A percentile compares a stretch with the other conserved stretches of the same genome.
phyloP scores from a whole-genome alignment of 2,113 vertebrate species.

The Myiozetetes cayanensis region DNA sequence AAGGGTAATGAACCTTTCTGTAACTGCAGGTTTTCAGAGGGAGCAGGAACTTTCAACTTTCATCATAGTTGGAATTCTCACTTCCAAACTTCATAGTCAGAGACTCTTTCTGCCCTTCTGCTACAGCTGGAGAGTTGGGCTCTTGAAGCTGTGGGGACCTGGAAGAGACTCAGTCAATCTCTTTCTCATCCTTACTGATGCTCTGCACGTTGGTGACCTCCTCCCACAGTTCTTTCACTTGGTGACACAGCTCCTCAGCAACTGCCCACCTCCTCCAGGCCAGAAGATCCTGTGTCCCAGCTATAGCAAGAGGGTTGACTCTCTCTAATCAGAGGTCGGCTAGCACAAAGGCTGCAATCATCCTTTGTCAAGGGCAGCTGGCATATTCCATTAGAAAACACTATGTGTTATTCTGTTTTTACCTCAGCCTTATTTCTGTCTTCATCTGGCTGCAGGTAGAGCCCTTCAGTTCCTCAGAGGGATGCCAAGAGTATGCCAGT shows the following conservation, averaged over 20 bases:
- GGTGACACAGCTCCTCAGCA: background rate
- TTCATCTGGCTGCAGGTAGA: background rate
- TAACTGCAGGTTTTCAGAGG: background rate
- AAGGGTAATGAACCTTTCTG: background rate
- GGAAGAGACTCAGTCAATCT: background rate
- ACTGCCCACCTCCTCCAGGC: background rate
- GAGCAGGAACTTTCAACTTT: background rate
- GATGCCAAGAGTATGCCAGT: rapidly evolving
- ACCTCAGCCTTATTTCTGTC: background rate
- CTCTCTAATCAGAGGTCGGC: background rate
- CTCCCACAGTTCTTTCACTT: background rate
- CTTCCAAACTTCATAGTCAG: background rate
- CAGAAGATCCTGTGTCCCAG: background rate
- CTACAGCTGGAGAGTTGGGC: background rate
- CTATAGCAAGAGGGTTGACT: background rate
- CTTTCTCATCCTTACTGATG: background rate
- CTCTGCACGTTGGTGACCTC: background rate
- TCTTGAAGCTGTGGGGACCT: background rate
- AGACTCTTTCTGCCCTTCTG: background rate
- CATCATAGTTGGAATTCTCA: background rate
- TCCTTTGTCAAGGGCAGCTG: background rate
- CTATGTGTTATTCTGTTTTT: too few relatives aligned
- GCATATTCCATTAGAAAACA: background rate
- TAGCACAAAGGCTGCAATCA: background rate
- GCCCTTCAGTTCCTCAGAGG: background rate